These are phyloP conservation scores for Rhagium mordax DNA, from an alignment of 2,888 invertebrate species.

Conservation along the genomic window DNA sequence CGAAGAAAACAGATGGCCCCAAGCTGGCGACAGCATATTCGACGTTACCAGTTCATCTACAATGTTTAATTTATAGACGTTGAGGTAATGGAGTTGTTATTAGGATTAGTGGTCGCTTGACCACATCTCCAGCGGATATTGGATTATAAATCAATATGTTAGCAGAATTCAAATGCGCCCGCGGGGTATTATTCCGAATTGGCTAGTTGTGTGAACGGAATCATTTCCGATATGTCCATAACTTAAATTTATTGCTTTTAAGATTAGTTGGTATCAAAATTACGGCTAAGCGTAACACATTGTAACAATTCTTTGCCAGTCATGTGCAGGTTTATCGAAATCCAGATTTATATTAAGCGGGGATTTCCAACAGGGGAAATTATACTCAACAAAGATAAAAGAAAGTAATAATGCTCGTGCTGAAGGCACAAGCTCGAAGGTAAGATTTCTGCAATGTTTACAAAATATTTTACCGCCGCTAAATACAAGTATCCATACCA, in stretches of 20 bases:
- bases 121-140: slow-evolving; percentile 31
- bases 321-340: background rate
- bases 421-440: too few relatives aligned
- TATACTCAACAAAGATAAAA: too few relatives aligned
- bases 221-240: slow-evolving; percentile 43
- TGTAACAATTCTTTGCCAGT: slow-evolving; percentile 2
- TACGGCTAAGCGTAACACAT: slow-evolving; percentile 17
- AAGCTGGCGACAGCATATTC: background rate
- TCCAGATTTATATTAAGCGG: background rate
- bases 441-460: too few relatives aligned
- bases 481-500: too few relatives aligned
- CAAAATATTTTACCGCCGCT: too few relatives aligned
- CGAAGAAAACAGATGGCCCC: background rate
- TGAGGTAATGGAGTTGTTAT: slow-evolving; percentile 23
- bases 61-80: background rate
- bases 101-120: slow-evolving; percentile 30
- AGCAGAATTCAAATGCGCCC: slow-evolving; percentile 41
- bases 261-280: slow-evolving; percentile 35
- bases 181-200: slow-evolving; percentile 38
- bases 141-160: slow-evolving; percentile 40
- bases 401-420: too few relatives aligned
- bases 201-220: slow-evolving; percentile 43
- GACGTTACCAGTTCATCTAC: background rate
- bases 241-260: slow-evolving; percentile 38
- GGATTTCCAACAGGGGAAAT: too few relatives aligned